A percentile compares a stretch with the other conserved stretches of the same genome.
phyloP scores from a whole-genome alignment of 2,888 invertebrate species.

The Platycheirus rosarum region DNA sequence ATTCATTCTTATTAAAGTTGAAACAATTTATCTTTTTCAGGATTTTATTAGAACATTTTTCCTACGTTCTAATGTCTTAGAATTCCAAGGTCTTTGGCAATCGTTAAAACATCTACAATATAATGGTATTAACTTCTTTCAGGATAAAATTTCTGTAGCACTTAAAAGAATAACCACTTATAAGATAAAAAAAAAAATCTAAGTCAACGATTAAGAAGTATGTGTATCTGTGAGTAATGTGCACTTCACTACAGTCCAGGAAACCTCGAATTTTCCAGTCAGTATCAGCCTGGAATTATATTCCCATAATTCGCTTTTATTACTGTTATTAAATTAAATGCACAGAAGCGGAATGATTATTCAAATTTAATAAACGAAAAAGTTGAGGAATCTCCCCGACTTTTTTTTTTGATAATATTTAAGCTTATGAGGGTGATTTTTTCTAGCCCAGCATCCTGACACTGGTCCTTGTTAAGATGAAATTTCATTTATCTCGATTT shows the following conservation, averaged over 20 bases:
- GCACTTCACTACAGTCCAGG: neutral
- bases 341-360: slow-evolving; percentile 67
- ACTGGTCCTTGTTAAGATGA: slow-evolving; percentile 31
- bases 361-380: slow-evolving; percentile 69
- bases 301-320: slow-evolving; percentile 63
- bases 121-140: neutral
- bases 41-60: too few relatives aligned
- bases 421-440: neutral
- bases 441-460: slow-evolving; percentile 1
- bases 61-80: neutral
- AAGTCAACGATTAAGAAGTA: neutral
- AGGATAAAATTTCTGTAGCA: neutral
- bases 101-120: neutral
- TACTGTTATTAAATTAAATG: slow-evolving; percentile 65
- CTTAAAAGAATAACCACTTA: slow-evolving; percentile 19
- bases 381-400: slow-evolving; percentile 21
- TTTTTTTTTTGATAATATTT: neutral
- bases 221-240: neutral
- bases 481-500: slow-evolving; percentile 62
- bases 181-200: slow-evolving; percentile 44
- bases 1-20: too few relatives aligned
- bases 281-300: slow-evolving; percentile 19
- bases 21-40: too few relatives aligned
- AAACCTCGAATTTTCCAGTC: slow-evolving; percentile 3
- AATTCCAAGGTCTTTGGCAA: slow-evolving; percentile 8